Conservation (phyloP, 2,888 invertebrate genomes). For the Philereme vetulata region DNA sequence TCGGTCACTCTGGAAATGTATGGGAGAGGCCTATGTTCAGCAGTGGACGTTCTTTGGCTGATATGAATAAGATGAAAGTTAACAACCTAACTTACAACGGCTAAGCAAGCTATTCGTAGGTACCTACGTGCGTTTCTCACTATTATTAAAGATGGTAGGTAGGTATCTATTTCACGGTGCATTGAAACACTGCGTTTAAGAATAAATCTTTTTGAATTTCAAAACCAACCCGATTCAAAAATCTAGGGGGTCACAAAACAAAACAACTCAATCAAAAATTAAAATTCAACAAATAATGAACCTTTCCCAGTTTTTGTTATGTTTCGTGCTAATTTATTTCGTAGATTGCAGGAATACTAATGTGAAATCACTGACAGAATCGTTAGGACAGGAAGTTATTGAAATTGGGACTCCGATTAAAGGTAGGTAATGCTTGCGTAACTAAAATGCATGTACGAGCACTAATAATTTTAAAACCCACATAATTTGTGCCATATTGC, state of each 20-base stretch:
- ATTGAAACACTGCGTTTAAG: not conserved
- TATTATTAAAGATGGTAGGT: too few species aligned
- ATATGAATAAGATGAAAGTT: too few species aligned
- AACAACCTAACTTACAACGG: too few species aligned
- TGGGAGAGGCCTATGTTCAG: too few species aligned
- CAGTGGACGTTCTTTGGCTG: too few species aligned
- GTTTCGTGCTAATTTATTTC: constrained; percentile 36
- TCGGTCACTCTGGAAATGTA: too few species aligned
- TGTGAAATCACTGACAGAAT: constrained; percentile 58
- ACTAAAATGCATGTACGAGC: too few species aligned
- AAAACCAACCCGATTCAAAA: constrained; percentile 18
- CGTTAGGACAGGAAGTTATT: constrained; percentile 67
- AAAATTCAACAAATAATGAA: constrained; percentile 12
- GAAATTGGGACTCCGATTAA: constrained; percentile 63
- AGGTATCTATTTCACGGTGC: too few species aligned
- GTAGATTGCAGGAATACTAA: constrained; percentile 48
- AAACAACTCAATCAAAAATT: constrained; percentile 5
- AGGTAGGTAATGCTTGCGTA: constrained; percentile 49
- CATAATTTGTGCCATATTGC: too few species aligned
- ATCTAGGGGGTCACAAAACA: constrained; percentile 12
- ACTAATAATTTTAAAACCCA: not conserved
- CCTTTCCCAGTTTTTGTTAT: constrained; percentile 14
- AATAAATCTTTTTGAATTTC: not conserved
- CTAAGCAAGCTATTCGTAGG: too few species aligned
- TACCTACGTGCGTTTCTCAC: too few species aligned